phyloP scores from a whole-genome alignment of 2,888 invertebrate genomes.

The Cordilura impudica region DNA sequence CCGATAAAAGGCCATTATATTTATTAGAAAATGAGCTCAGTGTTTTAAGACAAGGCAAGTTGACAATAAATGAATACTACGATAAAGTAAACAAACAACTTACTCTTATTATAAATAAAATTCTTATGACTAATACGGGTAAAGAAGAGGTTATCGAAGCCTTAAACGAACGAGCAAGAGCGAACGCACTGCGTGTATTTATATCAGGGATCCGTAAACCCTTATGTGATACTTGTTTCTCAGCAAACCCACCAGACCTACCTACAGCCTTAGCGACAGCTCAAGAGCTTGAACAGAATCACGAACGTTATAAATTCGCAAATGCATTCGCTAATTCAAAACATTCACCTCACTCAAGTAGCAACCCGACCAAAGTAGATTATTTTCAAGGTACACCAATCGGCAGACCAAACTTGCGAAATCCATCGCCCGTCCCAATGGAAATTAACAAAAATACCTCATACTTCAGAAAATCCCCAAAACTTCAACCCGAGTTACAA shows the following conservation, averaged over 20 bases:
- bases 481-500: background rate
- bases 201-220: constrained; percentile 34
- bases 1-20: constrained; percentile 55
- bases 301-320: no score
- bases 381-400: background rate
- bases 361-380: background rate
- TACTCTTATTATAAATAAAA: constrained; percentile 56
- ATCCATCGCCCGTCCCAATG: constrained; percentile 1
- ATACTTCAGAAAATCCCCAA: constrained; percentile 17
- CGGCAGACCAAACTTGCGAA: background rate
- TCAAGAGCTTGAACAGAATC: no score
- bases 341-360: background rate
- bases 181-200: no score
- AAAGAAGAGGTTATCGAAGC: no score
- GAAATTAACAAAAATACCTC: constrained; percentile 23
- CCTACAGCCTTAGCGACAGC: no score
- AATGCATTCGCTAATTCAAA: no score
- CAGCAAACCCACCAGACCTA: no score
- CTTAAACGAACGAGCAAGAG: no score
- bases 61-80: constrained; percentile 56
- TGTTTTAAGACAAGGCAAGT: constrained; percentile 57
- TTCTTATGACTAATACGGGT: constrained; percentile 52
- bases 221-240: constrained; percentile 42
- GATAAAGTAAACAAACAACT: constrained; percentile 52
- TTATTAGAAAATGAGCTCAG: constrained; percentile 57